Evolutionary conservation across 2,113 vertebrate species (phyloP), one percentile per base, ranked within the genome.

Genomic region (Nesoenas mayeri): DNA sequence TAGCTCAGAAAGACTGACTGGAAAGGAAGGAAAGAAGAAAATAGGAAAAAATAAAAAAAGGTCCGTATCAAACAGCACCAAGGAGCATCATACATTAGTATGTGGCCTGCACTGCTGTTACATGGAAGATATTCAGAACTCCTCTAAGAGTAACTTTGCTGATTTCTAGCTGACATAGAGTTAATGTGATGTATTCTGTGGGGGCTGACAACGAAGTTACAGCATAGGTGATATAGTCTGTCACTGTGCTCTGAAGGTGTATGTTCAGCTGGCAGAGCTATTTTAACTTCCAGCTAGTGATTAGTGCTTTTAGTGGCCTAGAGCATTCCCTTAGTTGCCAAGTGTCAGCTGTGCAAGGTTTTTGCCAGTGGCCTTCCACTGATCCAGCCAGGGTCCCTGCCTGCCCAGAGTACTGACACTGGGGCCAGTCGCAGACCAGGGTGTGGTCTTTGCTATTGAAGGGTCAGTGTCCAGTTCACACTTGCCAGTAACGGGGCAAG

Each of bases 361-460:
- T 86, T 32, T 28, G 50, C 17, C 44, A 36, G 18, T 18, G 71
- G 32, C 8, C 13, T 21, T 29, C 20, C 20, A 3, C 8, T 21
- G 34, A 19, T 44, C 54, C 48, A 48, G 42, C 29, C 77, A 44
- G 28, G 22, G 13, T 38, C 11, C n/a, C 20, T 10, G 4, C 13
- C 34, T 70, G 12, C 53, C 44, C 32, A 60, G 16, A 51, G 29
- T 29, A 53, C 69, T 20, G 18, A 17, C 4, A 22, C 11, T 19
- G 14, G 20, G 12, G 28, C 11, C 5, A 0, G 2, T 7, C 3
- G 18, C 4, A 8, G 51, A 15, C 18, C 8, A 6, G 8, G 13
- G 7, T 20, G 51, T 0, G 0, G 29, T 4, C 48, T 78, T 9
- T 58, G 42, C 17, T 85, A 1, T 10, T 66, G 70, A 48, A 56